These are phyloP conservation scores for Hedya salicella DNA, from an alignment of 2,888 invertebrate genomes.

Conservation along the genomic window DNA sequence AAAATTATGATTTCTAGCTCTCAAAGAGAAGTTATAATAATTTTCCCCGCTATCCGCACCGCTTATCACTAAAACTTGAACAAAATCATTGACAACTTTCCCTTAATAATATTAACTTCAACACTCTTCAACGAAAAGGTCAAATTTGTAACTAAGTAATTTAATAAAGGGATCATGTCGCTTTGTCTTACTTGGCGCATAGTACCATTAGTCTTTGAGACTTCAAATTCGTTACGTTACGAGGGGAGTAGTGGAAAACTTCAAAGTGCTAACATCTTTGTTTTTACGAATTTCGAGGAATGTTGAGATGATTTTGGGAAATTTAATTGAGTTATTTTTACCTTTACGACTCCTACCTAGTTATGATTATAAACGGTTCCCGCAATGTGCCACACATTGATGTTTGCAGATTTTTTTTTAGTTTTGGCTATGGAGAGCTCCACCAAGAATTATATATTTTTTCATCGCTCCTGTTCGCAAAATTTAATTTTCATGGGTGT, in stretches of 20 bases:
- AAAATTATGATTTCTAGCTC: too few species aligned
- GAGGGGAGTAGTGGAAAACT: not conserved
- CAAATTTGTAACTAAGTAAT: too few species aligned
- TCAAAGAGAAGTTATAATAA: too few species aligned
- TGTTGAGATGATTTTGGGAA: not conserved
- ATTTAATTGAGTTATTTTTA: too few species aligned
- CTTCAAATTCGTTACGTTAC: constrained; percentile 20
- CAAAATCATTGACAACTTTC: constrained; percentile 1
- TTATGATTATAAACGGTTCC: too few species aligned
- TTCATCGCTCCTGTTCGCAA: too few species aligned
- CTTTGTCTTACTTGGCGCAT: not conserved
- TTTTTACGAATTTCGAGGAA: not conserved
- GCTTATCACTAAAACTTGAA: not conserved
- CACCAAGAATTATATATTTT: too few species aligned
- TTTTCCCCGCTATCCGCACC: not conserved
- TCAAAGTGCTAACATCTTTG: constrained; percentile 3
- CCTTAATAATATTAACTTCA: constrained; percentile 11
- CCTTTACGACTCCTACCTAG: too few species aligned
- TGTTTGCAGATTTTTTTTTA: too few species aligned
- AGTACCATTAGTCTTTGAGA: not conserved
- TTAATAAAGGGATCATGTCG: not conserved
- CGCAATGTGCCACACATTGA: too few species aligned
- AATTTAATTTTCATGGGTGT: too few species aligned
- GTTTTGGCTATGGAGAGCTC: too few species aligned
- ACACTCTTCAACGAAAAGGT: constrained; percentile 15